These are phyloP conservation scores for Anguilla rostrata DNA, from an alignment of 2,113 vertebrate species.

Conservation along the genomic window DNA sequence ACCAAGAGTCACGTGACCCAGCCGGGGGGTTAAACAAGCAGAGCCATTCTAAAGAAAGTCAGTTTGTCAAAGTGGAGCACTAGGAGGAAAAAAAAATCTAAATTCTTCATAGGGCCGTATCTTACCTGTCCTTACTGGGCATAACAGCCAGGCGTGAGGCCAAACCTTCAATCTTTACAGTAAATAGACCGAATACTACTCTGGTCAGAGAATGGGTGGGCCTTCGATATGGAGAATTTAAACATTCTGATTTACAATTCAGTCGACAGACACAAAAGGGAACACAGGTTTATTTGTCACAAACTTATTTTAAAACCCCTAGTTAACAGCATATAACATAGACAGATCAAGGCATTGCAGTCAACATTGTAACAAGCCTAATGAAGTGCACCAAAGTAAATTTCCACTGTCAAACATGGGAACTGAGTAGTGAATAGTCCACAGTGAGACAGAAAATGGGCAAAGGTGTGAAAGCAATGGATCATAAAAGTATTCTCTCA, in stretches of 20 bases:
- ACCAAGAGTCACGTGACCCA: not conserved
- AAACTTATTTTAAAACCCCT: not conserved
- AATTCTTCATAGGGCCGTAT: not conserved
- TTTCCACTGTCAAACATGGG: not conserved
- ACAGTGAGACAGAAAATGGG: not conserved
- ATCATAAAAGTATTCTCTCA: not conserved
- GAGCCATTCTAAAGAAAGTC: not conserved
- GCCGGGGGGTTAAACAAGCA: not conserved
- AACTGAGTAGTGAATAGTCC: not conserved
- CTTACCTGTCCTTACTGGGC: not conserved
- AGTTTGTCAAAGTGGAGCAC: not conserved
- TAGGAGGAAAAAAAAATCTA: not conserved
- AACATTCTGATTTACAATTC: too few species aligned
- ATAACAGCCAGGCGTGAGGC: not conserved
- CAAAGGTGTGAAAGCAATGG: not conserved
- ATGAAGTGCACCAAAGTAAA: not conserved
- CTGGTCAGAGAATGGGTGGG: not conserved
- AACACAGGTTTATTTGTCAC: not conserved
- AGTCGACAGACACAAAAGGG: too few species aligned
- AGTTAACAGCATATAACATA: not conserved
- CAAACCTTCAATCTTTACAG: not conserved
- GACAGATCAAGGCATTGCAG: not conserved
- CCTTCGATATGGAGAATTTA: not conserved
- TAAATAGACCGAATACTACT: not conserved
- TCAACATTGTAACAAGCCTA: not conserved